phyloP scores from a whole-genome alignment of 2,113 vertebrate species.

The Oreotrochilus melanogaster region DNA sequence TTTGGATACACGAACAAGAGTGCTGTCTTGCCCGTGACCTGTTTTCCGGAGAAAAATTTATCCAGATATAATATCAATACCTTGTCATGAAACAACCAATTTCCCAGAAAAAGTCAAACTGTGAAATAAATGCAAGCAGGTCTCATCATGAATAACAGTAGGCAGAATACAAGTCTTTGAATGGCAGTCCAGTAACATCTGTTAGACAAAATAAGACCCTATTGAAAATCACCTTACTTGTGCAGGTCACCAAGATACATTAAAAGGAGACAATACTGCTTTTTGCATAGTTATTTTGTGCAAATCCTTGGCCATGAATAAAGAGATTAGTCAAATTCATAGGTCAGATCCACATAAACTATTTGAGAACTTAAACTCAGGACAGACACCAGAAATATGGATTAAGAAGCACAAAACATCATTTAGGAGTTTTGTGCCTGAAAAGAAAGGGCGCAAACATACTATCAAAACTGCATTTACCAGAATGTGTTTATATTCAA shows the following conservation, averaged over 20 bases:
- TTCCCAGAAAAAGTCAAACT: slow-evolving; percentile 42
- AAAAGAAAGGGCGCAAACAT: background rate
- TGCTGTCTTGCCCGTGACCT: background rate
- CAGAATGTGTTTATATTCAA: background rate
- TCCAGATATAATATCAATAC: background rate
- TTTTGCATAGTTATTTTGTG: background rate
- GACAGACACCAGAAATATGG: background rate
- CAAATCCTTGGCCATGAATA: background rate
- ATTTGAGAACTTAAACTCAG: background rate
- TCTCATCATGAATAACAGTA: background rate
- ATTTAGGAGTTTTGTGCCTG: background rate
- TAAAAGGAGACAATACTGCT: background rate
- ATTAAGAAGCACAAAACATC: background rate
- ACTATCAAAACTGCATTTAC: background rate
- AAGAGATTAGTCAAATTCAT: background rate
- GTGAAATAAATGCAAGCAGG: background rate
- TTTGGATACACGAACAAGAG: background rate
- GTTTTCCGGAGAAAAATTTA: background rate
- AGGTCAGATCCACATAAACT: background rate
- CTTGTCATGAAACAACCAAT: slow-evolving; percentile 31
- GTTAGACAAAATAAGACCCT: background rate
- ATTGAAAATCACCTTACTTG: background rate
- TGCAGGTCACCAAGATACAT: background rate
- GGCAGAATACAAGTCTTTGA: background rate
- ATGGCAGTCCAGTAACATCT: background rate